Evolutionary conservation across 2,113 vertebrate species (phyloP).

Genomic region (Isichthys henryi): DNA sequence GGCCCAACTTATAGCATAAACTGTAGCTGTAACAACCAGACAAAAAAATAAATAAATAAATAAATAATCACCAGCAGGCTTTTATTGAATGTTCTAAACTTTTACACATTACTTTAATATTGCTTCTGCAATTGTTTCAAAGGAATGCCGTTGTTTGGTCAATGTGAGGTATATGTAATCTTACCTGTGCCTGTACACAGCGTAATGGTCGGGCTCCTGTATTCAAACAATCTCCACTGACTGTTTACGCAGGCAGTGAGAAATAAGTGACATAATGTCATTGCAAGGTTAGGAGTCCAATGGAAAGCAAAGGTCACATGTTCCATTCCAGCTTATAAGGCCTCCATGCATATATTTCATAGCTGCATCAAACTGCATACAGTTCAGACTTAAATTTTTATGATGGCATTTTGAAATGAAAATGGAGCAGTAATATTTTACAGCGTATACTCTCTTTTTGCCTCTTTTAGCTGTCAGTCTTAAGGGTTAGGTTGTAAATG

Average conservation of each 20-base stretch:
- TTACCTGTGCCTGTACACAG: not conserved
- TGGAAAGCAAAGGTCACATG: not conserved
- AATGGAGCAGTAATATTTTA: not conserved
- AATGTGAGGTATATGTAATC: not conserved
- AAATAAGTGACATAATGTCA: not conserved
- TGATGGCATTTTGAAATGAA: not conserved
- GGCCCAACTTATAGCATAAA: not conserved
- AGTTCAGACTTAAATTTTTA: not conserved
- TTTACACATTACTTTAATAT: not conserved
- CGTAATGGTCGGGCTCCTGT: not conserved
- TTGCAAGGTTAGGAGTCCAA: not conserved
- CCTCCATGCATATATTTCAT: not conserved
- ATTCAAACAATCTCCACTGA: not conserved
- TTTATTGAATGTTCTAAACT: not conserved
- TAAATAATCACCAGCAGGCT: not conserved
- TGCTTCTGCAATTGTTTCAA: not conserved
- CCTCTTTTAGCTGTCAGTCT: not conserved
- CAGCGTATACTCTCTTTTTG: not conserved
- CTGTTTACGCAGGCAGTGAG: not conserved
- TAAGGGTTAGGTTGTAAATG: not conserved
- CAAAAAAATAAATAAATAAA: too few relatives aligned
- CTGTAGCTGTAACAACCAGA: not conserved
- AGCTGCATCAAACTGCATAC: not conserved
- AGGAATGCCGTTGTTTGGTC: not conserved
- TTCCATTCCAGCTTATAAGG: not conserved